phyloP scores from a whole-genome alignment of 2,113 vertebrate species.

The Rhabdornis inornatus region DNA sequence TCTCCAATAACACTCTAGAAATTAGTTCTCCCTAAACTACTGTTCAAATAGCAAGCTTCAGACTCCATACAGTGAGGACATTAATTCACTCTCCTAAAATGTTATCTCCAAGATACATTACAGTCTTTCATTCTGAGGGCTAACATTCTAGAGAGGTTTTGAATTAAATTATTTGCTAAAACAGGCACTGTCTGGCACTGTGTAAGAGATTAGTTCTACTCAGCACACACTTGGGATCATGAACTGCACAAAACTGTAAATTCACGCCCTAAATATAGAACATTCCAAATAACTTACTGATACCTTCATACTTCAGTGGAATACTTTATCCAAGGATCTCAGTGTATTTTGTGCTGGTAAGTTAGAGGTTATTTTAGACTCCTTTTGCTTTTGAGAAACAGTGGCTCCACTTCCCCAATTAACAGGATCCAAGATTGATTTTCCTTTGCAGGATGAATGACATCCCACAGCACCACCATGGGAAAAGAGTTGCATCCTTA shows the following conservation, averaged over 20 bases:
- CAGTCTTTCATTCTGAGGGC: neutral
- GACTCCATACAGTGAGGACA: neutral
- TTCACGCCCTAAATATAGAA: constrained; percentile 38
- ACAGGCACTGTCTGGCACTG: constrained; percentile 44
- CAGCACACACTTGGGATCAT: constrained; percentile 29
- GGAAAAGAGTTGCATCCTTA: neutral
- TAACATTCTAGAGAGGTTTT: constrained; percentile 48
- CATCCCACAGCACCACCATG: neutral
- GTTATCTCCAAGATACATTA: constrained; percentile 17
- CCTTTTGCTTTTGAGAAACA: neutral
- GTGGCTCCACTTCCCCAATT: neutral
- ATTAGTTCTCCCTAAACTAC: constrained; percentile 25
- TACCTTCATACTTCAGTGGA: constrained; percentile 15
- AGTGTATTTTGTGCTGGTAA: neutral
- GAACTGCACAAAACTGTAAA: constrained; percentile 50
- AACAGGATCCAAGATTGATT: neutral
- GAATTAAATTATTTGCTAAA: constrained; percentile 66
- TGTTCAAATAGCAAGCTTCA: constrained; percentile 27
- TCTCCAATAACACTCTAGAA: neutral
- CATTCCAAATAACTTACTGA: constrained; percentile 40
- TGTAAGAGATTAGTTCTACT: constrained; percentile 8
- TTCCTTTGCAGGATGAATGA: neutral
- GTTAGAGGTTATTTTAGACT: neutral
- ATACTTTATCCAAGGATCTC: neutral
- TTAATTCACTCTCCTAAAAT: constrained; percentile 7